Conservation (phyloP, 2,888 invertebrate genomes). For the Stenodema calcarata region DNA sequence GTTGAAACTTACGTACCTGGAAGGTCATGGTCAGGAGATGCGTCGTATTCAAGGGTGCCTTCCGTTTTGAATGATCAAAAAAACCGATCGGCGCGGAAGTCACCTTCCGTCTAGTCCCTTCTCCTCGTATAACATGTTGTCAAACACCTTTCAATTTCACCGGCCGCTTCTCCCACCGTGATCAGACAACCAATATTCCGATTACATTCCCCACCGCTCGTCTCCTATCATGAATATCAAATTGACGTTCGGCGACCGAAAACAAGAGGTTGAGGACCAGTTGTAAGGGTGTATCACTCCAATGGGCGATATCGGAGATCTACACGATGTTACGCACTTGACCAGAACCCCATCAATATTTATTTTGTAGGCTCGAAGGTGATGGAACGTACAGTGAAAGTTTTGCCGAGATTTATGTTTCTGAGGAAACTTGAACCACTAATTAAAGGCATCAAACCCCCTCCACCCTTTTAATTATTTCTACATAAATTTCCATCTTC, state of each 20-base stretch:
- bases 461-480: too few relatives aligned
- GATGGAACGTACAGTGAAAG: not conserved
- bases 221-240: not conserved
- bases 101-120: not conserved
- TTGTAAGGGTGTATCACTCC: not conserved
- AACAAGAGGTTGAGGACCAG: not conserved
- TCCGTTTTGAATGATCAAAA: not conserved
- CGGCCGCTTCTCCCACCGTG: not conserved
- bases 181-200: too few relatives aligned
- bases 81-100: not conserved
- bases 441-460: too few relatives aligned
- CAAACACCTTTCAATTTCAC: not conserved
- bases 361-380: not conserved
- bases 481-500: too few relatives aligned
- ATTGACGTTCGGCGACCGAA: not conserved
- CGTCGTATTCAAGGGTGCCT: not conserved
- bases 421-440: not conserved
- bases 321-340: not conserved
- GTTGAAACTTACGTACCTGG: not conserved
- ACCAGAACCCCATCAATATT: not conserved
- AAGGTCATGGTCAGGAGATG: not conserved
- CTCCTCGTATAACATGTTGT: not conserved
- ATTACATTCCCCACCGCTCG: not conserved
- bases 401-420: not conserved
- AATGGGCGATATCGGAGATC: not conserved